Evolutionary conservation across 2,888 invertebrate genomes (phyloP).

Genomic region (Ptychoptera contaminata): DNA sequence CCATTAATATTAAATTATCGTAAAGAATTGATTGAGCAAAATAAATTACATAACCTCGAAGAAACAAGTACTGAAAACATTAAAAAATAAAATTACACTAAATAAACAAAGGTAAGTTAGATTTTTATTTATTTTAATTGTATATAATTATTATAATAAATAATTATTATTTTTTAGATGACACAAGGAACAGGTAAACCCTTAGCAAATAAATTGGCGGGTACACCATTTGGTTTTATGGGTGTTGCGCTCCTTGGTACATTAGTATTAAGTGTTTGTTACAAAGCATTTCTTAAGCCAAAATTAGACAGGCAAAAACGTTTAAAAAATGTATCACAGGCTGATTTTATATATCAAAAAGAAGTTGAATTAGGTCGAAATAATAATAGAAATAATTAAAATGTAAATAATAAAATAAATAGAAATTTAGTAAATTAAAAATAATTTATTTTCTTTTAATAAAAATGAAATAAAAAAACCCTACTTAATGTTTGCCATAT

Average conservation of each 20-base stretch:
- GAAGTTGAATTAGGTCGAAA: conserved; percentile 12
- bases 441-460: no score
- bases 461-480: no score
- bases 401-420: no score
- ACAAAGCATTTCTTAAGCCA: conserved; percentile 21
- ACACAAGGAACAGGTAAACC: no score
- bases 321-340: conserved; percentile 21
- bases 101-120: no score
- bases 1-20: conserved; percentile 24
- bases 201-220: conserved; percentile 14
- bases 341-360: conserved; percentile 24
- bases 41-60: background rate
- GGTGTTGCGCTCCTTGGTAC: conserved; percentile 21
- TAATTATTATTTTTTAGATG: no score
- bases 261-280: conserved; percentile 13
- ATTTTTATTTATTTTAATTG: no score
- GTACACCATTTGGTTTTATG: conserved; percentile 21
- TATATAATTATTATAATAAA: no score
- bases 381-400: background rate
- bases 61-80: background rate
- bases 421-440: no score
- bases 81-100: no score
- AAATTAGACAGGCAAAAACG: conserved; percentile 17
- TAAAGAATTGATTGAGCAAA: conserved; percentile 11
- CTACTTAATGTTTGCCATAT: no score